phyloP scores from a whole-genome alignment of 1,140 invertebrate species.

The Dendrolimus kikuchii region DNA sequence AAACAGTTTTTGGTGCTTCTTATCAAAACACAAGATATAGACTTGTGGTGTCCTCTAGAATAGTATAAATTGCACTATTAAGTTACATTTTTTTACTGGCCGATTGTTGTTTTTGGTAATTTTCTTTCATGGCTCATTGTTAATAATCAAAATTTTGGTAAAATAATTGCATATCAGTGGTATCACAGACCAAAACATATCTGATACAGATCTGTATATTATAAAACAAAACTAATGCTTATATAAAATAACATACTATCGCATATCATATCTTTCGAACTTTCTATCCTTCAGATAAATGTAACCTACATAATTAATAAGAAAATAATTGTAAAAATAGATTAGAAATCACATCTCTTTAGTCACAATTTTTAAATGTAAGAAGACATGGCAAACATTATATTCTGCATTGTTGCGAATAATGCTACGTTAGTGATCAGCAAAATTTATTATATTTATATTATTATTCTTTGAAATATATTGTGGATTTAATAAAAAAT shows the following conservation, averaged over 20 bases:
- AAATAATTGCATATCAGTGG: too few relatives aligned
- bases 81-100: too few relatives aligned
- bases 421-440: constrained; percentile 52
- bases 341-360: constrained; percentile 34
- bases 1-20: too few relatives aligned
- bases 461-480: constrained; percentile 67
- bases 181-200: too few relatives aligned
- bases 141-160: too few relatives aligned
- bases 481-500: constrained; percentile 71
- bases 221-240: background rate
- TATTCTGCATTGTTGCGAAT: constrained; percentile 45
- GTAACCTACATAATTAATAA: constrained; percentile 25
- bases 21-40: too few relatives aligned
- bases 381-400: constrained; percentile 43
- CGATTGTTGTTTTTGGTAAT: too few relatives aligned
- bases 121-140: too few relatives aligned
- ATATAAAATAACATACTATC: too few relatives aligned
- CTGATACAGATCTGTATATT: background rate
- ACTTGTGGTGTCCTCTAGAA: too few relatives aligned
- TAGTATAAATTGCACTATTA: too few relatives aligned
- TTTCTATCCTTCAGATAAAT: constrained; percentile 13
- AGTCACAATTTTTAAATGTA: constrained; percentile 36
- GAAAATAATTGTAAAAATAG: constrained; percentile 34
- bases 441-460: constrained; percentile 68
- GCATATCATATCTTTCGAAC: constrained; percentile 4